Base-by-base conservation (phyloP, 2,888 invertebrate genomes). In the Hetaerina titia region DNA sequence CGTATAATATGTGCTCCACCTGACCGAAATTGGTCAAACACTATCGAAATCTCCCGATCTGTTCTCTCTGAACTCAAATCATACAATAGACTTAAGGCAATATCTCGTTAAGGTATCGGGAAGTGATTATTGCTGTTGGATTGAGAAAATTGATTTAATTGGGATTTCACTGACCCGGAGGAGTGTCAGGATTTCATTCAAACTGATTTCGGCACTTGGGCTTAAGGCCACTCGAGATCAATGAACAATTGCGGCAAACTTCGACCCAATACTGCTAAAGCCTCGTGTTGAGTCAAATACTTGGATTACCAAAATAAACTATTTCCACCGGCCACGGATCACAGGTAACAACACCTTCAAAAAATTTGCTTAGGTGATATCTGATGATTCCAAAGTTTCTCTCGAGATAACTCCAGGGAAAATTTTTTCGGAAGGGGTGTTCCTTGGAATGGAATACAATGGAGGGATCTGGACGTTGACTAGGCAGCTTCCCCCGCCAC, bases 81-180 rank as follows among this genome's bases (percentile, higher is more conserved):
- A 60, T 17, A 60, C 19, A 89, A 57, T 89, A 5, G 19, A 5
- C 11, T 58, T 89, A 89, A 89, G 89, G 89, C 89, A 89, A 89
- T 58, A 58, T n/a, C 89, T 22, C 31, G 45, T 81, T 31, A 19
- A 5, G 13, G 58, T 11, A 89, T 89, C 56, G 89, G 58, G 58
- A 22, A 89, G 57, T 58, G 57, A 58, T 57, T 89, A 89, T 89
- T 89, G 89, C 89, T 89, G 57, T 89, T 57, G 89, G 57, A 89
- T 57, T 89, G 89, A 89, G 89, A 57, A n/a, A n/a, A 57, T 89
- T 22, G 22, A 57, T 57, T 1, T 56, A n/a, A 45, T 57, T 58
- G 89, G 22, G n/a, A 9, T 56, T 22, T n/a, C 45, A n/a, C 58
- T n/a, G 58, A 89, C 89, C 56, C 11, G n/a, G 15, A 89, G 17